Conservation (phyloP, 2,113 vertebrate genomes). For the Excalfactoria chinensis region DNA sequence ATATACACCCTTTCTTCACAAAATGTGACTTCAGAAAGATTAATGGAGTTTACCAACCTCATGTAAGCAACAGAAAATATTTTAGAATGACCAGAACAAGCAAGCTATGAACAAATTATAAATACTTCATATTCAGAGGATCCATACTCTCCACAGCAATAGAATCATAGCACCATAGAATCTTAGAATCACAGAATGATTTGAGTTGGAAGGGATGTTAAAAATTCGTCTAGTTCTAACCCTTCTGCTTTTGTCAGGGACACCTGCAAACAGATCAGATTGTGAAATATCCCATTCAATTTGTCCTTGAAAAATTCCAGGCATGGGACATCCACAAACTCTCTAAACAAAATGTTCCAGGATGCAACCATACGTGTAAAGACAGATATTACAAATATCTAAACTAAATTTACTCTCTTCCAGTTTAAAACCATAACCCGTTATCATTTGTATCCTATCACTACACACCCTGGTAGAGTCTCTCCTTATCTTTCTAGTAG, state of each 20-base stretch:
- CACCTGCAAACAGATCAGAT: neutral
- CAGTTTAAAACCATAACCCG: neutral
- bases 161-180: neutral
- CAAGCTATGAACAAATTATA: neutral
- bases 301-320: too few species aligned
- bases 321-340: too few species aligned
- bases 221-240: neutral
- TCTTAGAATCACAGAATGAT: neutral
- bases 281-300: too few species aligned
- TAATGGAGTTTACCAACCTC: neutral
- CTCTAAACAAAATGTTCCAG: neutral
- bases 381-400: neutral
- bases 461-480: neutral
- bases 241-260: neutral
- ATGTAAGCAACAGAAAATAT: neutral
- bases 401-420: neutral
- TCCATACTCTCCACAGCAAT: neutral
- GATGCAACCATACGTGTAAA: neutral
- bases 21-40: neutral
- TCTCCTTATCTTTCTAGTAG: neutral
- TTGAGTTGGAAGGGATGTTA: neutral
- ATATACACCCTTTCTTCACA: neutral
- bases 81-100: neutral
- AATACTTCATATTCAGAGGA: neutral
- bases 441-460: neutral